Base-by-base conservation (phyloP, 2,888 invertebrate genomes). In the Laothoe populi region DNA sequence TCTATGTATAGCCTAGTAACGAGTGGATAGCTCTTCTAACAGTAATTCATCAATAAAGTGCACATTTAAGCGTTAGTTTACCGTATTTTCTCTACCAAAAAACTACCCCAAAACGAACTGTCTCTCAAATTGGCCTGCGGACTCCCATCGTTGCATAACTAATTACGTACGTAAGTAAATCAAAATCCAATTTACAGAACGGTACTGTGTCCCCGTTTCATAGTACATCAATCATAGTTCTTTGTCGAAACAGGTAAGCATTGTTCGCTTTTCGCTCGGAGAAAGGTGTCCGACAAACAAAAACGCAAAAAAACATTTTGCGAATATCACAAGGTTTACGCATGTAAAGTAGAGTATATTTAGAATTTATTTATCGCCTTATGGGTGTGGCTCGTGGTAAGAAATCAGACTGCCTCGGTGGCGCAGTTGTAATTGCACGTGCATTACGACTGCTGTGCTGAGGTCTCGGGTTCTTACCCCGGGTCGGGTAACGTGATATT, bases 221-320 rank as follows among this genome's bases (percentile, higher is more conserved):
- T 70, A 66, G 69, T 72, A 70, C 74, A 75, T 74, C 77, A 63
- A 69, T 78, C 75, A 75, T 70, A 64, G 58, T n/a, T 46, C 70
- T 74, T 75, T 78, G 75, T 75, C 74, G 74, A 38, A 23, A 53
- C 75, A 79, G 79, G 78, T 77, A 79, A 64, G 63, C 62, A 66
- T 70, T 70, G 59, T 63, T 63, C 53, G 53, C 4, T 49, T 26
- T 16, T 24, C 48, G 48, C 46, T 26, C 38, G 42, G 38, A 53
- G 60, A 58, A 62, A 63, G 61, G 61, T 57, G 40, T 40, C 59
- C 62, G 35, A 26, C 40, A 44, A 64, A 64, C 62, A 42, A 63
- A 58, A 40, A 38, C 4, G 44, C 4, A 26, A 16, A 23, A 53
- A 38, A 42, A 59, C 42, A 42, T 53, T 59, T 53, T 31, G 19